Evolutionary conservation across 2,797 vertebrate species (phyloP).

Genomic region (Otus scops): DNA sequence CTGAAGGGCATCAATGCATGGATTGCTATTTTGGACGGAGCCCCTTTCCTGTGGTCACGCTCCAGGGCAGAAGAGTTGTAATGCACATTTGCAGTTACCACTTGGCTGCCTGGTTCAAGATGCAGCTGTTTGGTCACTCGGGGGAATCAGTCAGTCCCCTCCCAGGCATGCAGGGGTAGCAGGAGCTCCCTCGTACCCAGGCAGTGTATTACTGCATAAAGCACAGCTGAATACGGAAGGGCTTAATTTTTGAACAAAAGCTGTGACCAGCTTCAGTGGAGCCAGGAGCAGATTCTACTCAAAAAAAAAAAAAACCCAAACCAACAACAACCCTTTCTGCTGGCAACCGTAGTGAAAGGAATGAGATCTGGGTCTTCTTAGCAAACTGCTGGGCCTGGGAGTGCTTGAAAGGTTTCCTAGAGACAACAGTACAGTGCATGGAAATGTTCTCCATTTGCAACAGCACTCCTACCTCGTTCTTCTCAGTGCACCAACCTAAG

Average conservation of each 20-base stretch:
- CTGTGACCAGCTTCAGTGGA: background rate
- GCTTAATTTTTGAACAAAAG: background rate
- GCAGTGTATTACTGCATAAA: background rate
- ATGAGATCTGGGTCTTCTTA: conserved; percentile 7
- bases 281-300: background rate
- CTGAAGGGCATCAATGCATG: background rate
- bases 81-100: background rate
- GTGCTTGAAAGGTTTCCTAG: conserved; percentile 35
- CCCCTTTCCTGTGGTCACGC: background rate
- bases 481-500: background rate
- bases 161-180: background rate
- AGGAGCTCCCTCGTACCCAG: background rate
- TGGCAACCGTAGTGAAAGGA: background rate
- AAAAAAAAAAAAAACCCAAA: background rate
- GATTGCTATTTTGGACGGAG: background rate
- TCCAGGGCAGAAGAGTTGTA: background rate
- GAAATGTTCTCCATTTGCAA: conserved; percentile 7
- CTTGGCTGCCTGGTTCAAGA: background rate
- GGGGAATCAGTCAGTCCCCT: background rate
- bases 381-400: conserved; percentile 21
- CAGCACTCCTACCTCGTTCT: background rate
- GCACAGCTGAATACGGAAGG: background rate
- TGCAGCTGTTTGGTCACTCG: background rate
- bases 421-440: background rate
- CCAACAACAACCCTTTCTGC: background rate